A percentile compares a stretch with the other conserved stretches of the same genome.
Conservation (phyloP, 2,888 invertebrate genomes). For the Meliscaeva auricollis region DNA sequence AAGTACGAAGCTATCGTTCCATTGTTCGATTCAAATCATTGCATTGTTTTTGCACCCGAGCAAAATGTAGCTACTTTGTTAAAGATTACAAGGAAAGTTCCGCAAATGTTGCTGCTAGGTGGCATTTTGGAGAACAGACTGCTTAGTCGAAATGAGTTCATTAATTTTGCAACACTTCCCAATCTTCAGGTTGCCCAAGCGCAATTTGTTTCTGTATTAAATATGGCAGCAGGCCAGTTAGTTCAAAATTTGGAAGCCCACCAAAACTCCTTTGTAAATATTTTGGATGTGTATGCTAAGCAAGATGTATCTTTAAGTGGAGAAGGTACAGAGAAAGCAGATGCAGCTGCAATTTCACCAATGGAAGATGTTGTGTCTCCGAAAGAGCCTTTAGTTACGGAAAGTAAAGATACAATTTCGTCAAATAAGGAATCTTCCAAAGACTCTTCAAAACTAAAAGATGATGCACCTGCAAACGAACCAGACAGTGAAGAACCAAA, state of each 20-base stretch:
- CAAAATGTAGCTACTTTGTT: constrained; percentile 87
- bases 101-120: constrained; percentile 90
- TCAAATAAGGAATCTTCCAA: not conserved
- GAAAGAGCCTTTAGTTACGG: not conserved
- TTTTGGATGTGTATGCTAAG: constrained; percentile 86
- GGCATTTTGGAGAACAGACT: constrained; percentile 90
- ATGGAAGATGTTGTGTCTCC: not conserved
- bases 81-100: constrained; percentile 88
- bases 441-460: not conserved
- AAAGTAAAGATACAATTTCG: not conserved
- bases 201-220: constrained; percentile 88
- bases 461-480: not conserved
- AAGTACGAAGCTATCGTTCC: constrained; percentile 88
- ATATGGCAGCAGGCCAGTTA: constrained; percentile 87
- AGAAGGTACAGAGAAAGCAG: not conserved
- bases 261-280: constrained; percentile 88
- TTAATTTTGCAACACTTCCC: constrained; percentile 88
- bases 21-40: constrained; percentile 87
- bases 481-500: constrained; percentile 1
- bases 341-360: not conserved
- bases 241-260: constrained; percentile 88
- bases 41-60: constrained; percentile 89
- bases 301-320: not conserved
- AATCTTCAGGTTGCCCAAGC: constrained; percentile 88
- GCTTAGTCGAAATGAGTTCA: constrained; percentile 88